Evolutionary conservation across 2,113 vertebrate genomes (phyloP).

Genomic region (Menura novaehollandiae): DNA sequence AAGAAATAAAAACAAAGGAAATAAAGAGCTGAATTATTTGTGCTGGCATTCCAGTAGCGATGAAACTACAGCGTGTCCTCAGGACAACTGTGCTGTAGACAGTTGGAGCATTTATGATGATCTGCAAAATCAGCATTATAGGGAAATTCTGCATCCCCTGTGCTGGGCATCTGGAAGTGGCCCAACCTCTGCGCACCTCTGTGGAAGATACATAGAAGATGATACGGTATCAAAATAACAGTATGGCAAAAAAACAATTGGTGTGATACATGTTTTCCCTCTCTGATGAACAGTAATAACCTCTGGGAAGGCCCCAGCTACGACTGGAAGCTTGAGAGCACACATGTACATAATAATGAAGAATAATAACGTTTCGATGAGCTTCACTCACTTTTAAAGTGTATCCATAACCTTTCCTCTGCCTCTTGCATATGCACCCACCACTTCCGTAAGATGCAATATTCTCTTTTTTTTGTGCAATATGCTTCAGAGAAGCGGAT

Average conservation of each 20-base stretch:
- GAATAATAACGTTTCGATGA: background rate
- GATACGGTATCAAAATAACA: accelerated
- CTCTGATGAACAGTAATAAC: background rate
- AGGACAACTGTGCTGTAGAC: background rate
- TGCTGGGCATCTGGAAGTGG: background rate
- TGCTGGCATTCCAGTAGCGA: background rate
- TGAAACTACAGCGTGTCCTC: background rate
- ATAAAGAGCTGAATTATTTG: background rate
- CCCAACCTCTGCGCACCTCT: background rate
- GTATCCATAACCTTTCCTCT: background rate
- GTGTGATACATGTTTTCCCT: background rate
- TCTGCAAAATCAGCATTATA: background rate
- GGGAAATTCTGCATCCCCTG: background rate
- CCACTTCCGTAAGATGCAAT: background rate
- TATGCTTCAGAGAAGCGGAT: background rate
- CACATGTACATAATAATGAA: background rate
- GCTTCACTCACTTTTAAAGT: background rate
- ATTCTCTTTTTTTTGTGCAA: background rate
- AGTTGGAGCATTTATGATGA: background rate
- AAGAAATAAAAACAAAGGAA: background rate
- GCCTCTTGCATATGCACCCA: background rate
- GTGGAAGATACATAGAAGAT: background rate
- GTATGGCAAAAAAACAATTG: accelerated
- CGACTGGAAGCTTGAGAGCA: background rate
- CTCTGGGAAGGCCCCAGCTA: background rate